Conservation (phyloP, 2,113 vertebrate genomes). For the Nanorana parkeri region DNA sequence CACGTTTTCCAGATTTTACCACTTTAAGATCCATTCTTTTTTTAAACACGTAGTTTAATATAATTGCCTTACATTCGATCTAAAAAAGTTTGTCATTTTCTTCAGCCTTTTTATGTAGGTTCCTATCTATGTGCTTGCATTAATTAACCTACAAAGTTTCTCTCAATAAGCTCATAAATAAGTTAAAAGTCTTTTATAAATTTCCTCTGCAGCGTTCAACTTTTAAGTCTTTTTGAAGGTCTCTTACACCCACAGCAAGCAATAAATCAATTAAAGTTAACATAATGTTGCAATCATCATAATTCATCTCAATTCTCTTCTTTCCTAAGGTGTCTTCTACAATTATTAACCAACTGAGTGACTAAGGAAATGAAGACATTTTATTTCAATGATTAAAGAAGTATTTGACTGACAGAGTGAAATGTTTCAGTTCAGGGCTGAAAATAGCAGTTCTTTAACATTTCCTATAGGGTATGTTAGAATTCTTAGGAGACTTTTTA, state of each 20-base stretch:
- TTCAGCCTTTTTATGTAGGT: neutral
- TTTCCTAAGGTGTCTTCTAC: slow-evolving; percentile 11
- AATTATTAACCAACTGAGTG: slow-evolving; percentile 34
- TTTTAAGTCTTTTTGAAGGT: slow-evolving; percentile 40
- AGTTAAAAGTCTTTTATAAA: slow-evolving; percentile 37
- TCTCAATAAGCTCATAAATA: slow-evolving; percentile 31
- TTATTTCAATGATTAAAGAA: slow-evolving; percentile 18
- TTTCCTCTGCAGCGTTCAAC: slow-evolving; percentile 28
- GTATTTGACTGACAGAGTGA: slow-evolving; percentile 11
- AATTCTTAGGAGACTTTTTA: neutral
- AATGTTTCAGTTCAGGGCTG: neutral
- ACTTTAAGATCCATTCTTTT: too few species aligned
- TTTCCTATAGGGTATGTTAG: neutral
- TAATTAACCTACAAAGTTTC: slow-evolving; percentile 39
- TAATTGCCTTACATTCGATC: too few species aligned
- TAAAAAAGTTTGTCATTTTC: neutral
- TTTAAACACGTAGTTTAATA: too few species aligned
- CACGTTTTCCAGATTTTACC: too few species aligned
- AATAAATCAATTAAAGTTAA: slow-evolving; percentile 49
- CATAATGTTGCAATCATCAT: slow-evolving; percentile 43
- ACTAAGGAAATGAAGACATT: slow-evolving; percentile 40
- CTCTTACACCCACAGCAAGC: slow-evolving; percentile 30
- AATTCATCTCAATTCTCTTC: slow-evolving; percentile 41
- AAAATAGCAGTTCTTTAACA: neutral
- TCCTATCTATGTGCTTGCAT: neutral